These are phyloP conservation scores for Diachasmimorpha longicaudata DNA, from an alignment of 1,140 invertebrate genomes.

Conservation along the genomic window DNA sequence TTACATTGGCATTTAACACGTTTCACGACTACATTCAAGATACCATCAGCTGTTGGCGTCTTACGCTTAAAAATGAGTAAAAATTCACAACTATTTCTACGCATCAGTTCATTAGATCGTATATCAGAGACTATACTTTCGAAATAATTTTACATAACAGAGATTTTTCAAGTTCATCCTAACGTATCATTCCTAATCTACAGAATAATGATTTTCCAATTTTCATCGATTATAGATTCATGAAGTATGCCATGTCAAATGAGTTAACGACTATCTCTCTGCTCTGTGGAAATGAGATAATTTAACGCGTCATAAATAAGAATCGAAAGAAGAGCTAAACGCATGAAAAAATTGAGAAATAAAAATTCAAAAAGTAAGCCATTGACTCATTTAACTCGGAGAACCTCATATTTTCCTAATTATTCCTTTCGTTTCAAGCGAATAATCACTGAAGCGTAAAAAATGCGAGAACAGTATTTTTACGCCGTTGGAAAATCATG, in stretches of 20 bases:
- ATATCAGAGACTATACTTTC: constrained; percentile 5
- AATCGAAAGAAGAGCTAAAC: too few relatives aligned
- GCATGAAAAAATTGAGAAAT: too few relatives aligned
- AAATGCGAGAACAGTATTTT: constrained; percentile 15
- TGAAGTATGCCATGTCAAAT: too few relatives aligned
- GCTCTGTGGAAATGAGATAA: too few relatives aligned
- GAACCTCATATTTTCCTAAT: background rate
- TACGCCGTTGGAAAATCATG: background rate
- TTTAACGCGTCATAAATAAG: too few relatives aligned
- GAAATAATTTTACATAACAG: constrained; percentile 26
- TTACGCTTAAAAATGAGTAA: constrained; percentile 26
- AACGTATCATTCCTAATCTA: constrained; percentile 3
- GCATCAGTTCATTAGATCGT: constrained; percentile 16
- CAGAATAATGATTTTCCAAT: constrained; percentile 6
- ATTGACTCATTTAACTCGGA: too few relatives aligned
- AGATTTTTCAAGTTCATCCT: constrained; percentile 17
- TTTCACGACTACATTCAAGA: background rate
- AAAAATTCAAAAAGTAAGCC: too few relatives aligned
- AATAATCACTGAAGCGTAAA: constrained; percentile 10
- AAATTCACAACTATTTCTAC: constrained; percentile 30
- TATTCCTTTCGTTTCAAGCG: background rate
- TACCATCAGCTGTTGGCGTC: background rate
- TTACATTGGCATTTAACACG: background rate
- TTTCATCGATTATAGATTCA: background rate
- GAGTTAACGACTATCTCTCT: too few relatives aligned